These are phyloP conservation scores for Ochropleura plecta DNA, from an alignment of 2,888 invertebrate genomes.

Conservation along the genomic window DNA sequence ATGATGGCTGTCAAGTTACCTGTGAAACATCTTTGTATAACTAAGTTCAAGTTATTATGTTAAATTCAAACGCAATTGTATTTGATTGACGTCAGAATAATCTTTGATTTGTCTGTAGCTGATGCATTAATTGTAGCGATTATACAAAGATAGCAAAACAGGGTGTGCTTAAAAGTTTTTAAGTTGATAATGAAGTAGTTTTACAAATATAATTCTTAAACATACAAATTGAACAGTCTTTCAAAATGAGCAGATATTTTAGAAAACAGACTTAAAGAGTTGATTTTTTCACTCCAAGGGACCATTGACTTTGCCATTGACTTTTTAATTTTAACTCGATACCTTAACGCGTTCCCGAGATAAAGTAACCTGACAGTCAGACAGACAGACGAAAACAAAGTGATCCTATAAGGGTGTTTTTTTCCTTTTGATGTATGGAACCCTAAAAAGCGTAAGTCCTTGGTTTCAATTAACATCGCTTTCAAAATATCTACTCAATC, in stretches of 20 bases:
- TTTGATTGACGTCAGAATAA: constrained; percentile 17
- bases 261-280: no score
- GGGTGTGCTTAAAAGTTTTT: background rate
- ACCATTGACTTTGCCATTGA: no score
- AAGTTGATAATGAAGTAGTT: background rate
- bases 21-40: constrained; percentile 24
- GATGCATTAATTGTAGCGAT: background rate
- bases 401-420: no score
- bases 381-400: no score
- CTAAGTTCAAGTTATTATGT: constrained; percentile 27
- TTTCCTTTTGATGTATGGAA: background rate
- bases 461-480: constrained; percentile 35
- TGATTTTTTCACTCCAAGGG: no score
- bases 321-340: no score
- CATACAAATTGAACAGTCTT: background rate
- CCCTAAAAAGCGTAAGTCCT: background rate
- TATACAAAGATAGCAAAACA: no score
- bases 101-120: constrained; percentile 11
- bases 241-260: background rate
- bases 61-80: constrained; percentile 18
- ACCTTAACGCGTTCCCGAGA: no score
- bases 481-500: constrained; percentile 50
- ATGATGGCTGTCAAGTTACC: constrained; percentile 34
- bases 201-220: background rate
- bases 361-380: no score